Evolutionary conservation across 2,113 vertebrate genomes (phyloP), one percentile per base, ranked within the genome.

Genomic region (Micronycteris hirsuta): DNA sequence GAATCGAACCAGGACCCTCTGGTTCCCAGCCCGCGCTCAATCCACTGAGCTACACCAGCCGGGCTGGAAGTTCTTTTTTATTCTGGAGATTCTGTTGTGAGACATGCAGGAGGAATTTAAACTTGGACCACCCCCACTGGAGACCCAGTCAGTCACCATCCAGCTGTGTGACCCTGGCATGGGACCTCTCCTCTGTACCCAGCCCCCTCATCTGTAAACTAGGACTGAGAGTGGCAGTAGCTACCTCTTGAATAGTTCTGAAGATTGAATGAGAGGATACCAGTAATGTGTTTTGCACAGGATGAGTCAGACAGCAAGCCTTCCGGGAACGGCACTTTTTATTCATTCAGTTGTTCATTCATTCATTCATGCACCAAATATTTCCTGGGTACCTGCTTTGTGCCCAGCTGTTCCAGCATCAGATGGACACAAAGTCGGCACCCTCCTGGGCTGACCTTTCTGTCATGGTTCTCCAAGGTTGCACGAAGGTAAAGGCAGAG

Each of bases 271-370:
- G 52, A 31, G 31, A 14, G 12, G 7, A 15, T 24, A 14, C 13
- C 2, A 10, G 22, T 6, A 5, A 38, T 0, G 1, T 2, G 38
- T 19, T 31, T 19, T 15, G 38, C 1, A 0, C 19, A 36, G 65
- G 19, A 41, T 19, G 4, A 8, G 20, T 28, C 26, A 43, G 65
- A 5, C 14, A 22, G 70, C 36, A 31, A 19, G 9, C 49, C 84
- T 33, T 52, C 14, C 5, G 0, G 12, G 45, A 54, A 8, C 0
- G 28, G 31, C 2, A 4, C 73, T 93, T 47, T 0, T 4, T 14
- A 4, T 28, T 52, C 41, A 16, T 80, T 71, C 91, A 14, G 43
- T 52, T 84, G 11, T 31, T 28, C 58, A 4, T 68, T 41, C 24
- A 17, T 26, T n/a, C 43, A 9, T 41, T 61, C 93, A 14, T 17